phyloP scores from a whole-genome alignment of 2,113 vertebrate genomes.

The Muntiacus muntjak region DNA sequence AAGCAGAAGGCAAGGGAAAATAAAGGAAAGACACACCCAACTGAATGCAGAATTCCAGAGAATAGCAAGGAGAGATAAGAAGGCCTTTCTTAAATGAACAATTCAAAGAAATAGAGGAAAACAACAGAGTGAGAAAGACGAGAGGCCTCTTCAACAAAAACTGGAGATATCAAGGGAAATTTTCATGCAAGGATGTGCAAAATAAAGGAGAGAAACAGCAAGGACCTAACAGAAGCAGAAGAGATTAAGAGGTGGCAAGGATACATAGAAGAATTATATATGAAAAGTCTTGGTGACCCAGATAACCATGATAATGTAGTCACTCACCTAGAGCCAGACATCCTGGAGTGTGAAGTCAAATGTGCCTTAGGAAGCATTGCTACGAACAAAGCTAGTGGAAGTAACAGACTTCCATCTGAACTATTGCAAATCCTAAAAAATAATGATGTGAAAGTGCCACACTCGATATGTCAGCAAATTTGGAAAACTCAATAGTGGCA shows the following conservation, averaged over 20 bases:
- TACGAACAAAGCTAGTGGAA: neutral
- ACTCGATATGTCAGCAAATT: neutral
- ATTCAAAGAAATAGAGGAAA: neutral
- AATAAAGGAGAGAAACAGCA: neutral
- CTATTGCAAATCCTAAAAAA: neutral
- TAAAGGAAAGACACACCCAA: neutral
- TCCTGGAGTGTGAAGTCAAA: neutral
- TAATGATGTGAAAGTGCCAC: neutral
- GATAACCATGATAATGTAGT: neutral
- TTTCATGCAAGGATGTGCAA: neutral
- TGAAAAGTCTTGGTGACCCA: neutral
- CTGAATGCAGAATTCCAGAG: neutral
- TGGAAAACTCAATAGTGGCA: neutral
- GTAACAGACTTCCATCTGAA: neutral
- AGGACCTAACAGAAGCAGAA: neutral
- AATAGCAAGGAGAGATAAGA: neutral
- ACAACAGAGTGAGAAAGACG: neutral
- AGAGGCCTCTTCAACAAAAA: neutral
- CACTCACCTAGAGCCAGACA: neutral
- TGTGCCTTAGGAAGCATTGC: neutral
- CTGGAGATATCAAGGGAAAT: neutral
- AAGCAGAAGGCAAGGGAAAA: neutral
- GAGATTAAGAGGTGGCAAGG: neutral
- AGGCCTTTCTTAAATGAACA: neutral
- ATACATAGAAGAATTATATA: neutral